phyloP scores from a whole-genome alignment of 2,797 vertebrate genomes.

The Capromys pilorides region DNA sequence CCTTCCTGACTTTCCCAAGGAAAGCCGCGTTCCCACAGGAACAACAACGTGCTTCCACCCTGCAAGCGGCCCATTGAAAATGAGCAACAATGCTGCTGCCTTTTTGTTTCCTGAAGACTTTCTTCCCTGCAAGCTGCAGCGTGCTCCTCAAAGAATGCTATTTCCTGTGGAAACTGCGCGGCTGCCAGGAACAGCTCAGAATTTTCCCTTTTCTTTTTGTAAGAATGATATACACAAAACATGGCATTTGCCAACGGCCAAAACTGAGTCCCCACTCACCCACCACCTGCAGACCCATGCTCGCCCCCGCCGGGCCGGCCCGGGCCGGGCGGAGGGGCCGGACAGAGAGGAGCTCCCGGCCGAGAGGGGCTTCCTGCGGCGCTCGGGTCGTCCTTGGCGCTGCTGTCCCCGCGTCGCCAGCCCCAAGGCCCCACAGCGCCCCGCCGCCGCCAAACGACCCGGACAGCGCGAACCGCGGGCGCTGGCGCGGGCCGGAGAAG shows the following conservation, averaged over 20 bases:
- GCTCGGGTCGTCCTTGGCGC: too few species aligned
- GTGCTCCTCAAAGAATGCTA: conserved; percentile 80
- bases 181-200: conserved; percentile 79
- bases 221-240: conserved; percentile 76
- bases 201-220: conserved; percentile 68
- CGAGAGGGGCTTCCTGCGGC: too few species aligned
- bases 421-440: too few species aligned
- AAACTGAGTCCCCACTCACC: conserved; percentile 66
- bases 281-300: conserved; percentile 75
- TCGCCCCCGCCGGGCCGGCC: too few species aligned
- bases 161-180: conserved; percentile 86
- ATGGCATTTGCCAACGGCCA: conserved; percentile 79
- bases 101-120: conserved; percentile 81
- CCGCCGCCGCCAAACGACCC: background rate
- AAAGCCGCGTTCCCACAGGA: conserved; percentile 69
- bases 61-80: conserved; percentile 75
- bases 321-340: too few species aligned
- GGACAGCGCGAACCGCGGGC: background rate
- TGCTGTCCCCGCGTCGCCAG: too few species aligned
- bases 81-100: conserved; percentile 77
- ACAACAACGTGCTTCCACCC: conserved; percentile 62
- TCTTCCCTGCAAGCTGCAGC: conserved; percentile 76
- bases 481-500: background rate
- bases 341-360: too few species aligned
- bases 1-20: conserved; percentile 72